Base-by-base conservation (phyloP, 2,888 invertebrate species). In the Coremacera marginata region DNA sequence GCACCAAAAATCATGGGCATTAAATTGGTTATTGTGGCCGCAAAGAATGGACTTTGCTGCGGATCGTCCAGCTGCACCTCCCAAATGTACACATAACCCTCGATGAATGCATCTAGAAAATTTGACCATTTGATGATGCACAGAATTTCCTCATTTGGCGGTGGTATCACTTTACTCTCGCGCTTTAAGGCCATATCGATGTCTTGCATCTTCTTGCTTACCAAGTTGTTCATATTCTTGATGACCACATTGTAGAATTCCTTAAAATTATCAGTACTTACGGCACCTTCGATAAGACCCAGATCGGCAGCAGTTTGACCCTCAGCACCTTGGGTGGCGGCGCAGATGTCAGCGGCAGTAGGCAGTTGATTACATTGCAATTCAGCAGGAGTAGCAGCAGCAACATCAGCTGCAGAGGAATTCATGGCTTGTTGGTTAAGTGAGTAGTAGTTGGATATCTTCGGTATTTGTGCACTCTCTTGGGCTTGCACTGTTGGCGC, bases 141-240 rank as follows among this genome's bases (percentile, higher is more conserved):
- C 0, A 88, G 78, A 11, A 88, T 88, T 49, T 87, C 88, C 31
- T 87, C 84, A 72, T 86, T 87, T 1, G 89, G 88, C 0, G 83
- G 78, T 0, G 89, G 88, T 63, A 89, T 86, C 8, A 86, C 84
- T 77, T 86, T 87, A 34, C 86, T 87, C 55, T 89, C 88, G 4
- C 88, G 86, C 60, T 84, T 85, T 74, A 88, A 80, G 1, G 88
- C 88, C 80, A 85, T 79, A 34, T 88, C 88, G 57, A 88, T 88
- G 73, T 88, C 89, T 78, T 88, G 87, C 89, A 88, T 88, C 75
- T 88, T 88, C 67, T 87, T 87, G 80, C 88, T 88, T 5, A 88
- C 89, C 75, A 87, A 83, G 2, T 82, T 83, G 65, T 88, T 88
- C 89, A 88, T 87, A 65, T 86, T 87, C 51, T 84, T 84, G 3